A percentile compares a stretch with the other conserved stretches of the same genome.
phyloP scores from a whole-genome alignment of 2,888 invertebrate species.

The Eurytoma californica region DNA sequence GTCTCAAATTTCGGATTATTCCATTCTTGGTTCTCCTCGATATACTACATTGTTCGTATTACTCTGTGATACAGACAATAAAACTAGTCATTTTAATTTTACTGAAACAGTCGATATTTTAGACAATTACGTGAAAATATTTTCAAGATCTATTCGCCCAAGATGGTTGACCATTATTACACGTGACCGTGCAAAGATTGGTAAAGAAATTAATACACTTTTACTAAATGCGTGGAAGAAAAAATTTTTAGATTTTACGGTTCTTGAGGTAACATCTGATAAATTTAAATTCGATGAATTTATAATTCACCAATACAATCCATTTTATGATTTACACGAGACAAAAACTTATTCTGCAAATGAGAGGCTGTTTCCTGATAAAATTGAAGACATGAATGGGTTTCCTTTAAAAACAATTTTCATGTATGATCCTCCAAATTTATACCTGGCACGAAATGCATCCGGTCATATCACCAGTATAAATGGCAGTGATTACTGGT shows the following conservation, averaged over 20 bases:
- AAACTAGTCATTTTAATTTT: not conserved
- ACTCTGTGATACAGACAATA: not conserved
- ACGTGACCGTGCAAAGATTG: not conserved
- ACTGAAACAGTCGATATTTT: not conserved
- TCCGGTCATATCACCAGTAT: not conserved
- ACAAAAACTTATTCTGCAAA: constrained; percentile 14
- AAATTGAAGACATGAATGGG: constrained; percentile 57
- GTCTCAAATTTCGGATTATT: not conserved
- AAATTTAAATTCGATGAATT: not conserved
- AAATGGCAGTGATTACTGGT: constrained; percentile 44
- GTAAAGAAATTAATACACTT: not conserved
- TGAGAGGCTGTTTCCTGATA: constrained; percentile 57
- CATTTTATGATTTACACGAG: constrained; percentile 47
- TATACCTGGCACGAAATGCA: constrained; percentile 23
- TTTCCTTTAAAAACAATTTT: constrained; percentile 48
- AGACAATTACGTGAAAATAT: not conserved
- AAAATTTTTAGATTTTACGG: constrained; percentile 28
- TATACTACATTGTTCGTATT: constrained; percentile 5
- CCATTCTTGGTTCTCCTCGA: constrained; percentile 16
- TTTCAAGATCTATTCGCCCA: constrained; percentile 19
- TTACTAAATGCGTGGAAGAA: constrained; percentile 20
- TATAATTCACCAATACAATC: constrained; percentile 56
- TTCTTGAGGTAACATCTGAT: constrained; percentile 30
- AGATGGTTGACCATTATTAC: constrained; percentile 9
- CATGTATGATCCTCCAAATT: constrained; percentile 30